phyloP scores from a whole-genome alignment of 2,797 vertebrate genomes.

The Chanos chanos region DNA sequence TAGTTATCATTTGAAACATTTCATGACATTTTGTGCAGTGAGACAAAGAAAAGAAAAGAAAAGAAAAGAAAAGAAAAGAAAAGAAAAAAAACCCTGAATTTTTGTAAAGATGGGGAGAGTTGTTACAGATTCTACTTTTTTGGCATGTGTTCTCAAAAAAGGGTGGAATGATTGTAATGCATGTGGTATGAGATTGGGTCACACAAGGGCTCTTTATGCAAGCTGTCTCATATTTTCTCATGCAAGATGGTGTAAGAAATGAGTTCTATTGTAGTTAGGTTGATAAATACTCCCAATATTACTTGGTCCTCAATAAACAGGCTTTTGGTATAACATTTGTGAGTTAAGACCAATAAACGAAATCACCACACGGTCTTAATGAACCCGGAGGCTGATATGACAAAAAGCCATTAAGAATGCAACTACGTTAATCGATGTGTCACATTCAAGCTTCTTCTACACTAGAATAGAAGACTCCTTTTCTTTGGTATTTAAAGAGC shows the following conservation, averaged over 20 bases:
- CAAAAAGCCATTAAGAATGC: too few relatives aligned
- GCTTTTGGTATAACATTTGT: too few relatives aligned
- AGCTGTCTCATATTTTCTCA: slow-evolving; percentile 15
- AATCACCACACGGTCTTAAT: too few relatives aligned
- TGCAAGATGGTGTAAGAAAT: slow-evolving; percentile 10
- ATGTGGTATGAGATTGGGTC: slow-evolving; percentile 40
- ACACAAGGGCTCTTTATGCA: slow-evolving; percentile 46
- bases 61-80: not conserved
- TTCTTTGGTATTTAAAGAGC: slow-evolving; percentile 25
- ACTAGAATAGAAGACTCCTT: slow-evolving; percentile 12
- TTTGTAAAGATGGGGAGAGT: slow-evolving; percentile 7
- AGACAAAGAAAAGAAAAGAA: too few relatives aligned
- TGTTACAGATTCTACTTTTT: slow-evolving; percentile 13
- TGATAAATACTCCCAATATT: too few relatives aligned
- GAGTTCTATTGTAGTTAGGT: slow-evolving; percentile 8
- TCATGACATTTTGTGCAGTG: not conserved
- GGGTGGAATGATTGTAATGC: slow-evolving; percentile 40
- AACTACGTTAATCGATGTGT: not conserved
- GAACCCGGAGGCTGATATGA: too few relatives aligned
- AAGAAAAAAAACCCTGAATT: not conserved
- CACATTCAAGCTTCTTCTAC: too few relatives aligned
- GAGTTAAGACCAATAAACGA: too few relatives aligned
- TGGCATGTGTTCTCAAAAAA: slow-evolving; percentile 39
- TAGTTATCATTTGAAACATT: too few relatives aligned
- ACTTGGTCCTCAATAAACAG: too few relatives aligned